Evolutionary conservation across 1,140 invertebrate species (phyloP), one percentile per base, ranked within the genome.

Genomic region (Nixonia krombeini): DNA sequence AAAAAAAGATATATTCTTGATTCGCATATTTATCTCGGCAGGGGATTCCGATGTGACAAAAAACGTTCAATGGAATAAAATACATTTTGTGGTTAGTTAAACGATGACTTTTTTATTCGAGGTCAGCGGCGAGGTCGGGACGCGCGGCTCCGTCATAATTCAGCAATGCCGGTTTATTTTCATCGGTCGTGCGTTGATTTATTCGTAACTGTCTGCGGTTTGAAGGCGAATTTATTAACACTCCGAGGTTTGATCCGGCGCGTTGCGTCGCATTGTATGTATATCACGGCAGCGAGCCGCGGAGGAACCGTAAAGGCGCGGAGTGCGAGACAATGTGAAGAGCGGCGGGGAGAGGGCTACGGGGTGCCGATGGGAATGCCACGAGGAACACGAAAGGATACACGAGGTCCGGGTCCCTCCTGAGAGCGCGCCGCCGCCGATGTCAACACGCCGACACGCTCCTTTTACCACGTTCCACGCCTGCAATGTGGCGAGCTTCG

Each of bases 221-320:
- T 35, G 16, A 28, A 17, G 7, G 13, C 17, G 17, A 10, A 18
- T 41, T 41, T 41, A 41, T 23, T 13, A 35, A 35, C 4, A 35
- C 15, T 35, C 10, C 4, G 23, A 9, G 25, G 15, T 44, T 6
- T 28, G 64, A n/a, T 70, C 65, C 70, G 62, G 69, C 74, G 64
- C 49, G 61, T 59, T 69, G 46, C 58, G 59, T 35, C 35, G 71
- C 72, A 81, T 81, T 81, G 78, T 81, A 81, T 81, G 79, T 80
- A 80, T 80, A 81, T 81, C 66, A 71, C 23, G 17, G 16, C n/a
- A 31, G 8, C n/a, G 13, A 23, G 33, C 6, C 33, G 33, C 29
- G 25, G 26, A 17, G 9, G 40, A 25, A 50, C 33, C 8, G 31
- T 38, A 26, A 23, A 50, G 28, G 55, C 16, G 38, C 45, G 46